Base-by-base conservation (phyloP, 2,113 vertebrate species). In the Scortum barcoo region DNA sequence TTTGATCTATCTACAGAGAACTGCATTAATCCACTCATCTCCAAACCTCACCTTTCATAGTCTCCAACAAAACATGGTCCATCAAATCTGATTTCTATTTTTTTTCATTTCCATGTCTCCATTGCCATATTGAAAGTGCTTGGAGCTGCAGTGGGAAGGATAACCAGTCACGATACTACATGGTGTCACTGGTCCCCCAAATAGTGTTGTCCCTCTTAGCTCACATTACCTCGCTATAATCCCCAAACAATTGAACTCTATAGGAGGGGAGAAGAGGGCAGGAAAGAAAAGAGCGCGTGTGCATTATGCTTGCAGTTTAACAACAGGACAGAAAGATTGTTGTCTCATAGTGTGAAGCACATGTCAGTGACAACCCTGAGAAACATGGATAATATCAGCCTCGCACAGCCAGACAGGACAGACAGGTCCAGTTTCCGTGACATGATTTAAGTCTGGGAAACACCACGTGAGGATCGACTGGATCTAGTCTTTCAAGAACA, bases 111-210 rank as follows among this genome's bases (percentile, higher is more conserved):
- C 38, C n/a, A 20, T 79, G 26, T 46, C 33, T 36, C 10, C 4
- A 33, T 50, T 61, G 50, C 42, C 68, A 81, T 40, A 60, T 62
- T 82, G 66, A 44, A 24, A 61, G 50, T 26, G 74, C 80, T 92
- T 86, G 84, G 78, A 81, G 72, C 40, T 67, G 63, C 75, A 85
- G 80, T 80, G 79, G 69, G 78, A 46, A 84, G 67, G 63, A 81
- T 91, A 91, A 92, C 70, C 76, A 54, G 77, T 67, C 80, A 83
- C 72, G 87, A 92, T 89, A 89, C 36, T 38, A 66, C 62, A 57
- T 69, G 71, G 86, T 74, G 68, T 88, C 80, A 33, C 36, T 26
- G 7, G 28, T 40, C 60, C 60, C 60, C 20, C 12, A 16, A 42
- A 51, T 36, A 4, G 48, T n/a, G 28, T 38, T 1, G 20, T 53